Evolutionary conservation across 1,140 invertebrate genomes (phyloP).

Genomic region (Drosophila lacertosa): DNA sequence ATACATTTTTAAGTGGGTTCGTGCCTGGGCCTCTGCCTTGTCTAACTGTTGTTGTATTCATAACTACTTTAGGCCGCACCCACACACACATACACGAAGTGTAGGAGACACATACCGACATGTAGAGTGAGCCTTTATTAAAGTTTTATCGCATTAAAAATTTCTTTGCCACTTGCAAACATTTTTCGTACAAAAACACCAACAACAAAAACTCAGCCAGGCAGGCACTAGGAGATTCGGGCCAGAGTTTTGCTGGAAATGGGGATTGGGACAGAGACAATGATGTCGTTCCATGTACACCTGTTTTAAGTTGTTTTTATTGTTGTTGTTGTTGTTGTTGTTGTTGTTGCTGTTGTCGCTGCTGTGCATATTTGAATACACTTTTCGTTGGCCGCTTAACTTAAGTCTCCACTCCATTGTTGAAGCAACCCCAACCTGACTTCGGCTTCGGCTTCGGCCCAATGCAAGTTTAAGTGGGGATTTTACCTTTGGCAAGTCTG

Average conservation of each 20-base stretch:
- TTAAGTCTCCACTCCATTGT: conserved; percentile 63
- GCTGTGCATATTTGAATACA: conserved; percentile 78
- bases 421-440: not conserved
- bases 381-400: conserved; percentile 80
- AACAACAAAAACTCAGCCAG: conserved; percentile 67
- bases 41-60: conserved; percentile 76
- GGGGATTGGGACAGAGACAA: conserved; percentile 49
- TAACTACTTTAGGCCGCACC: conserved; percentile 75
- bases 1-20: conserved; percentile 80
- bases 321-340: conserved; percentile 50
- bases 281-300: conserved; percentile 79
- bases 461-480: conserved; percentile 53
- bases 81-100: conserved; percentile 15
- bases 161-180: conserved; percentile 68
- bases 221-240: conserved; percentile 39
- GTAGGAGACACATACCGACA: conserved; percentile 15
- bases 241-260: conserved; percentile 27
- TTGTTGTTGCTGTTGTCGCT: conserved; percentile 41
- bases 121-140: conserved; percentile 73
- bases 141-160: conserved; percentile 83
- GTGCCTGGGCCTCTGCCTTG: conserved; percentile 61
- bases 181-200: conserved; percentile 63
- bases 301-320: conserved; percentile 79
- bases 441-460: conserved; percentile 3
- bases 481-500: conserved; percentile 51